A percentile compares a stretch with the other conserved stretches of the same genome.
Conservation (phyloP, 1,140 invertebrate species). For the honey bee (Apis mellifera) region DNA sequence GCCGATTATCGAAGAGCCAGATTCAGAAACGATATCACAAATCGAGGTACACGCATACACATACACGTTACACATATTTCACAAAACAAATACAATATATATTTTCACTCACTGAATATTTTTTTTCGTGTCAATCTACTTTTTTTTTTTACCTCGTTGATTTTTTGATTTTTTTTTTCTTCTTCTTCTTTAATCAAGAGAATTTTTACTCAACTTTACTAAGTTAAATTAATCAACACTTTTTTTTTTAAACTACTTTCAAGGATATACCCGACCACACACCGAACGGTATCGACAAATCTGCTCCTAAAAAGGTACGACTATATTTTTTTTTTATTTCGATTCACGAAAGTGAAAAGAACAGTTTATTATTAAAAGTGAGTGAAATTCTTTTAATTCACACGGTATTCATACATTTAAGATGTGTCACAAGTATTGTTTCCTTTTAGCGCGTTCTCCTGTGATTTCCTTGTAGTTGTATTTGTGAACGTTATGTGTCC, state of each 20-base stretch:
- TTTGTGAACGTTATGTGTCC: background rate
- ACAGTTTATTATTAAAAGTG: background rate
- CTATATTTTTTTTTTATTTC: slow-evolving; percentile 37
- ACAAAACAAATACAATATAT: slow-evolving; percentile 24
- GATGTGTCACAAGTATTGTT: background rate
- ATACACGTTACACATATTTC: slow-evolving; percentile 56
- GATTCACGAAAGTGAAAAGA: background rate
- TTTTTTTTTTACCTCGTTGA: background rate
- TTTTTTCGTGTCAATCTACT: background rate
- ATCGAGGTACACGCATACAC: slow-evolving; percentile 72
- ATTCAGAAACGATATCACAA: slow-evolving; percentile 62
- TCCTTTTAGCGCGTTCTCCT: background rate
- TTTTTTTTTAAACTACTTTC: slow-evolving; percentile 73
- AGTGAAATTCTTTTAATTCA: background rate
- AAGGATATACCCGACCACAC: slow-evolving; percentile 76
- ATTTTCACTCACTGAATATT: slow-evolving; percentile 4
- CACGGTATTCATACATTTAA: background rate
- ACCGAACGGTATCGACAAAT: slow-evolving; percentile 78
- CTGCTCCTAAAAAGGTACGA: slow-evolving; percentile 74
- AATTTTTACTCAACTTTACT: background rate
- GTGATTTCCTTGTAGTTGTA: background rate
- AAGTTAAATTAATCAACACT: slow-evolving; percentile 15
- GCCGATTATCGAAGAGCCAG: slow-evolving; percentile 67
- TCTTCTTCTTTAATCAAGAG: background rate
- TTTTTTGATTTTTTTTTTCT: background rate